Conservation (phyloP, 2,113 vertebrate genomes). For the Eleginops maclovinus region DNA sequence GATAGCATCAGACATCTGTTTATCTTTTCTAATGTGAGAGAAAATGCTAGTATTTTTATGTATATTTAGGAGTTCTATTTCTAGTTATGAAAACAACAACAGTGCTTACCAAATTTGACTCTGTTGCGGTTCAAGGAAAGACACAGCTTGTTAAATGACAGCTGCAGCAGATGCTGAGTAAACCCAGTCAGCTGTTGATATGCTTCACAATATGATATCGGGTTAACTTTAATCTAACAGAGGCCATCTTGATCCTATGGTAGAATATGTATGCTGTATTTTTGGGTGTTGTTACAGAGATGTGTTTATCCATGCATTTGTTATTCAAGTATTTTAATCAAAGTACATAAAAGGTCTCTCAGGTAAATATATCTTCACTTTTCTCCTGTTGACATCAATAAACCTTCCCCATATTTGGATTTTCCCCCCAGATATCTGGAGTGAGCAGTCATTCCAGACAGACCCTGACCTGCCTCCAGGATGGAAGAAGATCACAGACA, state of each 20-base stretch:
- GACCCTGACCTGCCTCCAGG: conserved; percentile 96
- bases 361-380: too few species aligned
- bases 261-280: not conserved
- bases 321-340: not conserved
- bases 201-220: not conserved
- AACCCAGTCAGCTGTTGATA: conserved; percentile 51
- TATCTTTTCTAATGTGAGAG: not conserved
- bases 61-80: not conserved
- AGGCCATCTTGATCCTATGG: not conserved
- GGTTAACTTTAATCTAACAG: conserved; percentile 1
- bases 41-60: not conserved
- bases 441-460: conserved; percentile 94
- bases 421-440: conserved; percentile 91
- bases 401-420: not conserved
- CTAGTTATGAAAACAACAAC: too few species aligned
- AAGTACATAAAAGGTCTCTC: too few species aligned
- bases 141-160: conserved; percentile 32
- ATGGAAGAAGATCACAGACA: conserved; percentile 96
- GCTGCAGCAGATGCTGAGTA: conserved; percentile 49
- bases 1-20: not conserved
- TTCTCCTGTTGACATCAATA: not conserved
- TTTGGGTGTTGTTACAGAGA: not conserved
- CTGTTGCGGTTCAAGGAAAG: conserved; percentile 23
- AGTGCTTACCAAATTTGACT: not conserved
- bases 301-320: not conserved